Evolutionary conservation across 2,888 invertebrate species (phyloP).

Genomic region (Patella pellucida): DNA sequence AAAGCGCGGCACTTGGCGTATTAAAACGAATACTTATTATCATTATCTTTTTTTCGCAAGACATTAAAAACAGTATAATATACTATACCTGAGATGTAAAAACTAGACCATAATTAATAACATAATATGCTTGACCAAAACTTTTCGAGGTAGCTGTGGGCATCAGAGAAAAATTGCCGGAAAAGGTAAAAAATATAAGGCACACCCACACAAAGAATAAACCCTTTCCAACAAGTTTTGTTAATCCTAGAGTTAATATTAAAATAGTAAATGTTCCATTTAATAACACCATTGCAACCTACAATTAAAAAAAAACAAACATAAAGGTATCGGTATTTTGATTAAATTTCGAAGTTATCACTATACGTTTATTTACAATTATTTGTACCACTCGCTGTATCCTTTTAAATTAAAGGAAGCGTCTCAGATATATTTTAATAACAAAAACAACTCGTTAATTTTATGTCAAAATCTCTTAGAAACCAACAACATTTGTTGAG

Average conservation of each 20-base stretch:
- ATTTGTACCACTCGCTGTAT: too few species aligned
- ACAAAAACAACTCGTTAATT: too few species aligned
- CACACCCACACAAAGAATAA: conserved; percentile 66
- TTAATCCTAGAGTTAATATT: conserved; percentile 47
- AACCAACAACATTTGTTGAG: too few species aligned
- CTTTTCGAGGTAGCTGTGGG: conserved; percentile 66
- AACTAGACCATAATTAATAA: conserved; percentile 66
- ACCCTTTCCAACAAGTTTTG: conserved; percentile 51
- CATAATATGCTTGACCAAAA: conserved; percentile 67
- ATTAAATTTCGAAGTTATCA: not conserved
- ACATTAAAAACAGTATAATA: not conserved
- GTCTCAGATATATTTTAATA: not conserved
- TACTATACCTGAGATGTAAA: conserved; percentile 59
- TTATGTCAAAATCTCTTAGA: too few species aligned
- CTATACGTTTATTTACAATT: too few species aligned
- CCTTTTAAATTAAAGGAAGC: not conserved
- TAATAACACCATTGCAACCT: conserved; percentile 46
- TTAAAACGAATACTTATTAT: too few species aligned
- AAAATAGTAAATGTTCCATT: conserved; percentile 41
- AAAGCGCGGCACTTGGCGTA: too few species aligned
- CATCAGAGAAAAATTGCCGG: conserved; percentile 67
- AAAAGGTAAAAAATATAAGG: conserved; percentile 64
- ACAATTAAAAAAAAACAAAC: conserved; percentile 17
- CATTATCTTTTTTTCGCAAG: too few species aligned
- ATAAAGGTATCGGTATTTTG: not conserved